phyloP scores from a whole-genome alignment of 2,797 vertebrate genomes.

The Atherinosoma microstoma region DNA sequence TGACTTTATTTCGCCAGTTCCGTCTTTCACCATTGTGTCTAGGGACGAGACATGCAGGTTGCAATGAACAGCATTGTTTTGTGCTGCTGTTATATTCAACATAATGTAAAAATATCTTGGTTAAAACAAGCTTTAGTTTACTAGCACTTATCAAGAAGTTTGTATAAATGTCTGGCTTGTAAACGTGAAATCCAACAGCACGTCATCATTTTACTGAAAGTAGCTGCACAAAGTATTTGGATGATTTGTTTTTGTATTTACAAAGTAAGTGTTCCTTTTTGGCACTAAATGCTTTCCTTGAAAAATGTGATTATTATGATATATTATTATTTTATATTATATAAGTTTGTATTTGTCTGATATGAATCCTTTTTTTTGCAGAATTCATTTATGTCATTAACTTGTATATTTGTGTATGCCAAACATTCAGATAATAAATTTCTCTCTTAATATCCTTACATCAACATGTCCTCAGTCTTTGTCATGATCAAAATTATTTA shows the following conservation, averaged over 20 bases:
- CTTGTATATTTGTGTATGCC: background rate
- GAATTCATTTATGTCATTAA: background rate
- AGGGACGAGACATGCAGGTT: background rate
- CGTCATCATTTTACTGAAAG: background rate
- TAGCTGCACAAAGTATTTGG: background rate
- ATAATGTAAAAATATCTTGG: background rate
- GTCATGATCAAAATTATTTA: conserved; percentile 2
- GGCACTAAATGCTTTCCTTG: background rate
- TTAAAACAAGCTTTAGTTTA: background rate
- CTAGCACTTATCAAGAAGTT: background rate
- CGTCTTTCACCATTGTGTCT: conserved; percentile 57
- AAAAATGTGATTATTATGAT: background rate
- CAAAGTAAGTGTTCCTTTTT: background rate
- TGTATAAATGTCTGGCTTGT: background rate
- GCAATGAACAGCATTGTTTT: conserved; percentile 9
- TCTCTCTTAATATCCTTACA: background rate
- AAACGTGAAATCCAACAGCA: background rate
- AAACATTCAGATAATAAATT: background rate
- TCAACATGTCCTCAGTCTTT: background rate
- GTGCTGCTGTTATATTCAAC: conserved; percentile 5
- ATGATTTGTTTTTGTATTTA: background rate
- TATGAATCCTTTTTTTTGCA: conserved; percentile 1
- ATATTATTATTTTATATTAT: no score
- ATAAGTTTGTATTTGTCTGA: background rate
- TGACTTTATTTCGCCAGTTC: conserved; percentile 70